phyloP scores from a whole-genome alignment of 2,888 invertebrate genomes.

The Megalurothrips usitatus region DNA sequence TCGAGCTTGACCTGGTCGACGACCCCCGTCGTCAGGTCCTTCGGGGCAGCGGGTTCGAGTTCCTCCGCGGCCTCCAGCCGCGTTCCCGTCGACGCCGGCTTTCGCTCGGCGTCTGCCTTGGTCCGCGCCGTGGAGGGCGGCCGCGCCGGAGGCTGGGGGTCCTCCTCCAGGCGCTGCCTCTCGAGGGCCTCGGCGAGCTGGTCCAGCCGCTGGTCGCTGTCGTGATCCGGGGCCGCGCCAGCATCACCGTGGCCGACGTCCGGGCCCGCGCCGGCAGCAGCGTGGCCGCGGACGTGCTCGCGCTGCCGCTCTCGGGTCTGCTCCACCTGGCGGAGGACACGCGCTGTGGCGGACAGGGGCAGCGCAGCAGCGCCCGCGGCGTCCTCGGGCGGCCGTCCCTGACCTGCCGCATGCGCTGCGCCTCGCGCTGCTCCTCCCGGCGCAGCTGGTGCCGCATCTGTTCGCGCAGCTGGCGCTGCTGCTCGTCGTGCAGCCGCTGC shows the following conservation, averaged over 20 bases:
- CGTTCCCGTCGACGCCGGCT: background rate
- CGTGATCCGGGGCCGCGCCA: no score
- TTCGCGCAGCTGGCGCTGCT: background rate
- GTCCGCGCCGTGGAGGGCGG: background rate
- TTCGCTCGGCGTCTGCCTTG: background rate
- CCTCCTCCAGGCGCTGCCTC: background rate
- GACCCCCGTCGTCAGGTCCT: background rate
- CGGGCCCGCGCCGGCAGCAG: no score
- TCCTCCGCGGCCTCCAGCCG: background rate
- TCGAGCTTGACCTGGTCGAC: background rate
- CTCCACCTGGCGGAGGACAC: background rate
- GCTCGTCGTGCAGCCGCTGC: background rate
- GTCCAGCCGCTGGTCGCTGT: background rate
- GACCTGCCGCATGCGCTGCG: background rate
- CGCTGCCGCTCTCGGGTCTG: background rate
- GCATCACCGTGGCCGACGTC: no score
- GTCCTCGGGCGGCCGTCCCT: no score
- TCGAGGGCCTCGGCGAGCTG: background rate
- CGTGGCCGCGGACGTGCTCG: background rate
- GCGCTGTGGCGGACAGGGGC: no score
- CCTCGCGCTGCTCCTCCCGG: slow-evolving; percentile 7
- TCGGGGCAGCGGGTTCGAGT: no score
- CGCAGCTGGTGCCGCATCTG: background rate
- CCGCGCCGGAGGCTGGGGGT: background rate
- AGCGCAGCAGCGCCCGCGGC: no score